Percentiles rank a stretch among this genome's conserved stretches.
These are phyloP conservation scores for Chionis minor DNA, from an alignment of 2,113 vertebrate genomes.

Conservation along the genomic window DNA sequence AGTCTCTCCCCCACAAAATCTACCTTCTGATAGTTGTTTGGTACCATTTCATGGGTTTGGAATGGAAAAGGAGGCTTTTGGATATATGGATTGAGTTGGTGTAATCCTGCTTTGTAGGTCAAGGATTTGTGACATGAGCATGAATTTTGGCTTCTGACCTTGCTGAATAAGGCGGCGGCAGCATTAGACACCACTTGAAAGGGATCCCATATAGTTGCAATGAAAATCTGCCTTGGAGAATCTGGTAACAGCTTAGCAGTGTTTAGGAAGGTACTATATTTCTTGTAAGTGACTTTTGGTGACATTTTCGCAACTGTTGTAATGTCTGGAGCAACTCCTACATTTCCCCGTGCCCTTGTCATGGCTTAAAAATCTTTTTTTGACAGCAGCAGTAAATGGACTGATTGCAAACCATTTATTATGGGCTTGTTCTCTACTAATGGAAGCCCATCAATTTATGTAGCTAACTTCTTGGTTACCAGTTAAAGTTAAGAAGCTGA, in stretches of 20 bases:
- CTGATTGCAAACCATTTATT: not conserved
- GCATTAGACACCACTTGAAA: not conserved
- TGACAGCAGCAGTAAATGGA: not conserved
- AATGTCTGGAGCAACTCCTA: not conserved
- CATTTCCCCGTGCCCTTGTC: rapidly evolving
- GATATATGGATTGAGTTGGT: not conserved
- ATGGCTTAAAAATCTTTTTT: not conserved
- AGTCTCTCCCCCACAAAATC: not conserved
- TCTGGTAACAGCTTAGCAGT: not conserved
- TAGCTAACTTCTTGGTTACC: not conserved
- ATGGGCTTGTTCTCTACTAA: not conserved
- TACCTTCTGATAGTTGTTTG: not conserved
- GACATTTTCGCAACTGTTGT: not conserved
- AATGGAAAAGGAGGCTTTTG: not conserved
- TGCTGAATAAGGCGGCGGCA: not conserved
- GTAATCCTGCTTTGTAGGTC: not conserved
- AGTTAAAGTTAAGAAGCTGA: not conserved
- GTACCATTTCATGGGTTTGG: not conserved
- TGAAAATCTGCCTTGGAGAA: not conserved
- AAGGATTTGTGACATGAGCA: not conserved
- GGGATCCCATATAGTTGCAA: not conserved
- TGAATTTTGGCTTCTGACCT: not conserved
- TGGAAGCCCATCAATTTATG: not conserved
- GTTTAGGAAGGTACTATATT: not conserved
- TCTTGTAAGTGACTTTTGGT: not conserved